Percentiles rank a stretch among this genome's conserved stretches.
Evolutionary conservation across 37 sponge, comb jelly and placozoan genomes (phyloP).

Genomic region (Diacarnus erythraeanus): DNA sequence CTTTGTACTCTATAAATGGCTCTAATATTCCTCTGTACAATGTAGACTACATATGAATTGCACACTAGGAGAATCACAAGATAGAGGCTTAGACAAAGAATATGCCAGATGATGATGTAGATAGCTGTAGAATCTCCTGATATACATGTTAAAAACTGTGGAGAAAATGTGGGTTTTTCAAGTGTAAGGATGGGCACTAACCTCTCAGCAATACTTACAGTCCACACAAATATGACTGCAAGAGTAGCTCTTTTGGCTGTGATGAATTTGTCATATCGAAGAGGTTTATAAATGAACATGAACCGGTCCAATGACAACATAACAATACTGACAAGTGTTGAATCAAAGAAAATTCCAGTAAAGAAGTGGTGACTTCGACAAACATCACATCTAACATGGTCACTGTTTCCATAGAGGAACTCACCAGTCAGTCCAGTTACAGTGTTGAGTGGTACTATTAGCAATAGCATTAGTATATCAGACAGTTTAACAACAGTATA

Average conservation of each 20-base stretch:
- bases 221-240: not conserved
- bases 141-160: not conserved
- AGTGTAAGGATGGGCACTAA: not conserved
- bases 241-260: not conserved
- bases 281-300: slow-evolving; percentile 6
- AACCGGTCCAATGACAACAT: not conserved
- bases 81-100: not conserved
- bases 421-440: not conserved
- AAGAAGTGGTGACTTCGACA: not conserved
- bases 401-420: not conserved
- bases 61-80: not conserved
- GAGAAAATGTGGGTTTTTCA: not conserved
- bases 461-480: not conserved
- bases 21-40: slow-evolving; percentile 4
- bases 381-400: not conserved
- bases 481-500: not conserved
- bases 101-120: not conserved
- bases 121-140: not conserved
- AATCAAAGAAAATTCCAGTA: not conserved
- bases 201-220: not conserved
- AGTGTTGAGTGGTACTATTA: not conserved
- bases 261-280: not conserved
- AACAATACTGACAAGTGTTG: not conserved
- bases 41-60: not conserved
- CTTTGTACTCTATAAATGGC: not conserved